Base-by-base conservation (phyloP, 2,113 vertebrate genomes). In the Empidonax alnorum region DNA sequence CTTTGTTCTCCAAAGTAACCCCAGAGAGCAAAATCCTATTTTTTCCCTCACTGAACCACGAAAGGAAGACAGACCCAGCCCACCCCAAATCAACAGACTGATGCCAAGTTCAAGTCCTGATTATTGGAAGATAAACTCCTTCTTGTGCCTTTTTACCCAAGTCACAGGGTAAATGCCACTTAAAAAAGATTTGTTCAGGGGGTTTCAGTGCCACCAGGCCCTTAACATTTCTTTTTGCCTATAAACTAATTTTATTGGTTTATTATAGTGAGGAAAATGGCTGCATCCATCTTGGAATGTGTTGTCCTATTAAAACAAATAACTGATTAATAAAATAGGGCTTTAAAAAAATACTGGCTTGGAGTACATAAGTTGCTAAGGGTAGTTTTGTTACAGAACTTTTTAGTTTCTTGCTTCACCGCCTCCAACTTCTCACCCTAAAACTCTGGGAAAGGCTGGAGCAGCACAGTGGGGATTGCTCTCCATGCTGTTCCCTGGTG, bases 201-300 rank as follows among this genome's bases (percentile, higher is more conserved):
- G 74, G 25, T 80, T 95, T 42, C 84, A 28, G 79, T 61, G 92
- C 85, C 87, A 72, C 78, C 1, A 1, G 76, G 87, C 81, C 93
- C 73, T 97, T 96, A 95, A 69, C 96, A 86, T 91, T 87, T 87
- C 73, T 80, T 75, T 72, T 73, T 76, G 86, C 55, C 94, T 56
- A 93, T 88, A 93, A 97, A 91, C 14, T 52, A 94, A 90, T 95
- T 94, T 97, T 87, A 96, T 96, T 18, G 58, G 65, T 95, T 77
- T 27, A 21, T 41, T 21, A 21, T 4, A 49, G 73, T 9, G 91
- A 53, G 88, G 89, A 52, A 67, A 87, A 73, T 7, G 2, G 79
- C 83, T 16, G 44, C 30, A 7, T 77, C 66, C 28, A 3, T 78
- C 87, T 74, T 11, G 79, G 37, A 18, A 59, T 23, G 84, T 13